A percentile compares a stretch with the other conserved stretches of the same genome.
Evolutionary conservation across 2,113 vertebrate genomes (phyloP).

Genomic region (Amphilophus citrinellus): DNA sequence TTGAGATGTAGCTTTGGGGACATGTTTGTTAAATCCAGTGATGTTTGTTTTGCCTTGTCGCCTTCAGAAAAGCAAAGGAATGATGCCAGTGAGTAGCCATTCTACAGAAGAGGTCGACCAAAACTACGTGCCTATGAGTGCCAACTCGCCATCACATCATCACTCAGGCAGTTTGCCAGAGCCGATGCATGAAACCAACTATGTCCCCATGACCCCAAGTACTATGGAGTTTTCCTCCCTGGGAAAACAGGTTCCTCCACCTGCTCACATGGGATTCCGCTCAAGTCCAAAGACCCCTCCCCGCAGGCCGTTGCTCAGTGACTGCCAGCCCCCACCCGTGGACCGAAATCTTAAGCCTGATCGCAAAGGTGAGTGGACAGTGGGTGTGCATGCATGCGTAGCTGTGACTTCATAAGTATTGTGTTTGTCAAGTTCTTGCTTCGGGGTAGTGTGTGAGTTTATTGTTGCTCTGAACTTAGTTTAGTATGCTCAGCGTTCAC

Average conservation of each 20-base stretch:
- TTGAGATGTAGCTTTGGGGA: neutral
- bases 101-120: conserved; percentile 95
- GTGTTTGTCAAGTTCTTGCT: conserved; percentile 12
- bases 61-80: conserved; percentile 93
- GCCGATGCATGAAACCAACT: conserved; percentile 94
- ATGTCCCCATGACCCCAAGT: conserved; percentile 97
- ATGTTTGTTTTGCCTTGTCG: neutral
- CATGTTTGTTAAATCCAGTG: neutral
- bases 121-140: conserved; percentile 99
- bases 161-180: conserved; percentile 92
- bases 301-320: conserved; percentile 88
- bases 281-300: conserved; percentile 98
- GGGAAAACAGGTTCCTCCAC: conserved; percentile 98
- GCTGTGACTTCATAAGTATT: conserved; percentile 3
- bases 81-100: conserved; percentile 88
- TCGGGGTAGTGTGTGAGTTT: conserved; percentile 28
- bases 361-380: conserved; percentile 92
- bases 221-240: conserved; percentile 95
- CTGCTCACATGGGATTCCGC: conserved; percentile 98
- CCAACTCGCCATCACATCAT: conserved; percentile 94
- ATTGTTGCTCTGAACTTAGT: conserved; percentile 20
- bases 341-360: conserved; percentile 98
- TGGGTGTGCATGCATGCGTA: conserved; percentile 24
- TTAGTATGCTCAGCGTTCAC: conserved; percentile 40
- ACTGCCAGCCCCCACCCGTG: conserved; percentile 96